phyloP scores from a whole-genome alignment of 2,888 invertebrate species.

The Panorpa germanica region DNA sequence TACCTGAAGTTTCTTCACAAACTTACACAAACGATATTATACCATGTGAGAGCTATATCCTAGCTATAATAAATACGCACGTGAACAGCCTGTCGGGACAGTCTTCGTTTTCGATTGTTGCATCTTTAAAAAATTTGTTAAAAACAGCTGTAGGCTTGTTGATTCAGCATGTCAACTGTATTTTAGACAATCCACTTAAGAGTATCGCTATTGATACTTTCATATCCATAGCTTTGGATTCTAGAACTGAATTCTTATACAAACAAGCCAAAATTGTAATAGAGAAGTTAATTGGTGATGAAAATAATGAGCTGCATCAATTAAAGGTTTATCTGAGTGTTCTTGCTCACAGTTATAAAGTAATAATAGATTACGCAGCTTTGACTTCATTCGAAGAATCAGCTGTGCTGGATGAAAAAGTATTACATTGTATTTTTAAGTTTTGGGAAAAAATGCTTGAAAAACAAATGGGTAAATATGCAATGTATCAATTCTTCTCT shows the following conservation, averaged over 20 bases:
- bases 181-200: no score
- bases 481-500: constrained; percentile 65
- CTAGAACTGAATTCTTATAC: constrained; percentile 53
- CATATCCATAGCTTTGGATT: constrained; percentile 58
- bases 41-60: constrained; percentile 65
- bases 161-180: no score
- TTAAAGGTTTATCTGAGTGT: constrained; percentile 42
- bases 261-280: constrained; percentile 40
- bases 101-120: no score
- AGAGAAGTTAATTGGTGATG: constrained; percentile 39
- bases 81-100: no score
- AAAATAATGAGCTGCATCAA: constrained; percentile 43
- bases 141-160: no score
- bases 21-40: constrained; percentile 58
- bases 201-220: constrained; percentile 46
- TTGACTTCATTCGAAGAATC: constrained; percentile 12
- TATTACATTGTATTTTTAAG: constrained; percentile 27
- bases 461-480: constrained; percentile 59
- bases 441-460: constrained; percentile 79
- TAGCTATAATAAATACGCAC: no score
- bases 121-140: no score
- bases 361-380: constrained; percentile 40
- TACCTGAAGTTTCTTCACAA: constrained; percentile 23
- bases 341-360: constrained; percentile 43
- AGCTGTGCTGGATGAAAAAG: constrained; percentile 17